These are phyloP conservation scores for Lepilemur septentrionalis DNA, from an alignment of 2,797 vertebrate species.

Conservation along the genomic window DNA sequence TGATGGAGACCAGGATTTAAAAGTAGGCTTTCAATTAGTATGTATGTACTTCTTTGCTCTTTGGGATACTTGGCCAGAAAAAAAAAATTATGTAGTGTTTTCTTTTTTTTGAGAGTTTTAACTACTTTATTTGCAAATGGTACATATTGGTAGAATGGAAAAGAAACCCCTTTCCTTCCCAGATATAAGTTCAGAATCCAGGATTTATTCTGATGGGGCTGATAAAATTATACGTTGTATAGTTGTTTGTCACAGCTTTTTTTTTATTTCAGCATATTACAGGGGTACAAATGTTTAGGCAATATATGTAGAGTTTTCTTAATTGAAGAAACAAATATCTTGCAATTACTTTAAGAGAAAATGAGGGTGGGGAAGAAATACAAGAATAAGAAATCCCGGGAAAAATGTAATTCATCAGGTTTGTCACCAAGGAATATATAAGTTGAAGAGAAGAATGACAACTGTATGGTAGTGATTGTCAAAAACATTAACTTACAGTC, in stretches of 20 bases:
- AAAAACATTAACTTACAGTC: constrained; percentile 30
- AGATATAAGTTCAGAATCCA: background rate
- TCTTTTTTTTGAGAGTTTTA: background rate
- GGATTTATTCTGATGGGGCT: background rate
- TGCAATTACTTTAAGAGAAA: background rate
- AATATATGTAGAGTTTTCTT: background rate
- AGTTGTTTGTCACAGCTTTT: background rate
- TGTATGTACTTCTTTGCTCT: background rate
- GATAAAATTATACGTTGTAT: background rate
- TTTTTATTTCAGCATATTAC: background rate
- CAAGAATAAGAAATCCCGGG: background rate
- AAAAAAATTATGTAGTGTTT: background rate
- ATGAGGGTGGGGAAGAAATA: background rate
- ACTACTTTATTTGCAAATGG: background rate
- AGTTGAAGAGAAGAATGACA: constrained; percentile 39
- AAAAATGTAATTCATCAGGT: background rate
- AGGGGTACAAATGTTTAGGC: no score
- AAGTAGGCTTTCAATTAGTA: background rate
- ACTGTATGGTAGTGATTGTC: background rate
- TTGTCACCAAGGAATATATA: background rate
- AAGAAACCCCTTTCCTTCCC: background rate
- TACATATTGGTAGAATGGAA: background rate
- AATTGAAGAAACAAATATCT: background rate
- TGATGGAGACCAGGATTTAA: background rate
- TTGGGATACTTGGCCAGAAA: background rate